These are phyloP conservation scores for Cydia pomonella DNA, from an alignment of 1,140 invertebrate species.

Conservation along the genomic window DNA sequence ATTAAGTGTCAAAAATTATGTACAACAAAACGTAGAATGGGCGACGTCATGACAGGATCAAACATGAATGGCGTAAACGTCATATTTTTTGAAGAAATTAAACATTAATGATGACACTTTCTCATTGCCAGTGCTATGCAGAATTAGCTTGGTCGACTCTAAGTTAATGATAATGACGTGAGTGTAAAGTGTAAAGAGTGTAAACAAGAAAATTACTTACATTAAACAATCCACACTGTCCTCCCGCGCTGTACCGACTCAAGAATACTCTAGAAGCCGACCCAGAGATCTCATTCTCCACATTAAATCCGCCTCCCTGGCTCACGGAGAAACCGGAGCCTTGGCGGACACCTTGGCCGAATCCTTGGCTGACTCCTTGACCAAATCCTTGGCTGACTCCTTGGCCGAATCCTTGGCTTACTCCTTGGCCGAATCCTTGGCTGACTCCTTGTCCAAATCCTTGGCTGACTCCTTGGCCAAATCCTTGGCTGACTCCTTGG, in stretches of 20 bases:
- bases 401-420: slow-evolving; percentile 34
- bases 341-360: slow-evolving; percentile 38
- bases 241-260: slow-evolving; percentile 53
- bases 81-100: no score
- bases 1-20: no score
- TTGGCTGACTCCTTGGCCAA: slow-evolving; percentile 31
- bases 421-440: slow-evolving; percentile 30
- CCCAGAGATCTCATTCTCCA: slow-evolving; percentile 57
- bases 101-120: no score
- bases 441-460: slow-evolving; percentile 30
- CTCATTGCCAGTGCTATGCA: no score
- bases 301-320: slow-evolving; percentile 39
- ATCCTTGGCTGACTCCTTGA: slow-evolving; percentile 38
- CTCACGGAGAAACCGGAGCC: slow-evolving; percentile 32
- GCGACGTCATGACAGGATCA: no score
- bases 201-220: slow-evolving; percentile 54
- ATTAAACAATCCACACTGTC: slow-evolving; percentile 64
- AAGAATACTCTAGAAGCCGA: slow-evolving; percentile 60
- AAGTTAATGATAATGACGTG: neutral
- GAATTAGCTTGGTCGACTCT: neutral
- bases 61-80: no score
- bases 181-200: no score
- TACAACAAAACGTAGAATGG: no score
- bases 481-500: slow-evolving; percentile 32
- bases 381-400: slow-evolving; percentile 37